Evolutionary conservation across 35 echinoderm and acorn worm species (phyloP).

Genomic region (Chiridota heheva): DNA sequence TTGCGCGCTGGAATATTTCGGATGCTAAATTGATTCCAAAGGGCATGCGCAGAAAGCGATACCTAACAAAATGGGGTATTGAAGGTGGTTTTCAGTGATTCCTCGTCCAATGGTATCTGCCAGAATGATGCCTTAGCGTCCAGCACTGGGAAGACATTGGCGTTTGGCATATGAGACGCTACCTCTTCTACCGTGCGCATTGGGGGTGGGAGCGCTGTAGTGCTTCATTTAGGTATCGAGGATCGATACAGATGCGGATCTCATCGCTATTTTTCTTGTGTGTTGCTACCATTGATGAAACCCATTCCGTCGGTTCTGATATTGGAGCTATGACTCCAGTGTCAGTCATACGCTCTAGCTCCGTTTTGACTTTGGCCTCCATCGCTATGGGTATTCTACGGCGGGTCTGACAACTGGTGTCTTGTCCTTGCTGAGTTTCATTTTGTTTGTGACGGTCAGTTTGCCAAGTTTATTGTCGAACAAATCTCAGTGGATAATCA

Average conservation of each 20-base stretch:
- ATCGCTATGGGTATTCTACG: slow-evolving; percentile 42
- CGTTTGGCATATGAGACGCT: no score
- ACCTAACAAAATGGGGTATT: slow-evolving; percentile 20
- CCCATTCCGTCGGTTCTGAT: slow-evolving; percentile 37
- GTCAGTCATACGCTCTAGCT: slow-evolving; percentile 30
- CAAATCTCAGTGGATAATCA: background rate
- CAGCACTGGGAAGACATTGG: no score
- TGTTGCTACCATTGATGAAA: slow-evolving; percentile 61
- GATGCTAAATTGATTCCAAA: slow-evolving; percentile 48
- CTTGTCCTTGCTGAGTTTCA: slow-evolving; percentile 4
- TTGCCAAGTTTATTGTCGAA: slow-evolving; percentile 29
- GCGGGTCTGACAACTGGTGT: slow-evolving; percentile 37
- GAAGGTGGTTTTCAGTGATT: slow-evolving; percentile 38
- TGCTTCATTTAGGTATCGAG: slow-evolving; percentile 44
- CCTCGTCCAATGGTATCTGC: slow-evolving; percentile 47
- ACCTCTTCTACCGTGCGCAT: slow-evolving; percentile 57
- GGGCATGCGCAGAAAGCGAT: slow-evolving; percentile 25
- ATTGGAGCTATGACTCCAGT: slow-evolving; percentile 20
- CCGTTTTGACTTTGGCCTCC: slow-evolving; percentile 36
- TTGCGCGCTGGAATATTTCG: slow-evolving; percentile 40
- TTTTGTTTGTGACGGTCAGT: slow-evolving; percentile 8
- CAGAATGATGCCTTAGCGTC: no score
- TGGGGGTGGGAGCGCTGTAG: slow-evolving; percentile 51
- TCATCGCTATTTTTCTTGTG: slow-evolving; percentile 33
- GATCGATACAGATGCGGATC: slow-evolving; percentile 53